Conservation (phyloP, 2,888 invertebrate genomes). For the Torymus texanus region DNA sequence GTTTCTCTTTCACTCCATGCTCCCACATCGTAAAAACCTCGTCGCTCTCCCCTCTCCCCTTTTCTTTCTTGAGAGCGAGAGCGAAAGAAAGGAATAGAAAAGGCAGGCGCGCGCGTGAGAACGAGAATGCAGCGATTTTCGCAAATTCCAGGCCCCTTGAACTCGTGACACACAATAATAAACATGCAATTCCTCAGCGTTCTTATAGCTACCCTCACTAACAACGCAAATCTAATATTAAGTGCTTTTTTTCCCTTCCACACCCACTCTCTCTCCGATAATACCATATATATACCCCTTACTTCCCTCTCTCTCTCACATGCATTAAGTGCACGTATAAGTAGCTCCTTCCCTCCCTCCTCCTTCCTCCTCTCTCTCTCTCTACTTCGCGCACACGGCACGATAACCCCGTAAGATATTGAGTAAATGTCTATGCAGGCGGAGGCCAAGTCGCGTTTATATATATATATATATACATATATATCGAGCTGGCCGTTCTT, state of each 20-base stretch:
- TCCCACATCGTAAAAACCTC: too few species aligned
- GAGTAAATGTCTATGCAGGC: constrained; percentile 34
- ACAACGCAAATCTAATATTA: constrained; percentile 39
- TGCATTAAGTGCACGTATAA: constrained; percentile 45
- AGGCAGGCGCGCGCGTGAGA: not conserved
- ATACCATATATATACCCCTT: constrained; percentile 3
- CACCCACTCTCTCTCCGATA: not conserved
- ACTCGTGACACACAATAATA: constrained; percentile 1
- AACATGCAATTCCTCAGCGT: not conserved
- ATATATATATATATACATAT: not conserved
- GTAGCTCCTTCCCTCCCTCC: constrained; percentile 14
- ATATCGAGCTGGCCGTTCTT: constrained; percentile 10
- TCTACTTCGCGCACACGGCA: constrained; percentile 2
- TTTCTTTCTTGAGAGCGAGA: not conserved
- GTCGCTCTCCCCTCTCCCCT: too few species aligned
- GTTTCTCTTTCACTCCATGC: too few species aligned
- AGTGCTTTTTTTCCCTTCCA: constrained; percentile 38
- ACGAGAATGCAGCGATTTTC: constrained; percentile 7
- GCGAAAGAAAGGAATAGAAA: not conserved
- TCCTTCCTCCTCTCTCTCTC: not conserved
- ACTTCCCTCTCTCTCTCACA: not conserved
- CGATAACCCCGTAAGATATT: constrained; percentile 49
- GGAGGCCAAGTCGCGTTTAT: not conserved
- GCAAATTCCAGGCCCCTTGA: not conserved
- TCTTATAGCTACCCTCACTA: not conserved